A percentile compares a stretch with the other conserved stretches of the same genome.
Conservation (phyloP, 2,113 vertebrate genomes). For the Pseudorhombus dupliciocellatus region DNA sequence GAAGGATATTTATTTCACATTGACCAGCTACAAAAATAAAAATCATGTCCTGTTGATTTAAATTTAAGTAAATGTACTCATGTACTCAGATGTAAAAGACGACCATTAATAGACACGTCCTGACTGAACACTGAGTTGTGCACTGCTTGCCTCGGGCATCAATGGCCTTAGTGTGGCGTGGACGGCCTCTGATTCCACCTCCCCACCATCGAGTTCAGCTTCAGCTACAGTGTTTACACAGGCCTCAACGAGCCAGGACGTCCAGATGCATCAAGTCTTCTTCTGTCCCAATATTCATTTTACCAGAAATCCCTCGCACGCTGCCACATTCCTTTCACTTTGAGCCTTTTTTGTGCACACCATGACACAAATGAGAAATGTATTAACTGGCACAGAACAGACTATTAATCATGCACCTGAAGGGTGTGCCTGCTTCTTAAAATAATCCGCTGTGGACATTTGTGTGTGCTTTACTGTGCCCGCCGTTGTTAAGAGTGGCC, state of each 20-base stretch:
- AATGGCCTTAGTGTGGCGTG: slow-evolving; percentile 51
- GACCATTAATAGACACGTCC: neutral
- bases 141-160: slow-evolving; percentile 19
- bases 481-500: neutral
- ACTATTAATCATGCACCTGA: neutral
- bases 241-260: neutral
- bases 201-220: slow-evolving; percentile 5
- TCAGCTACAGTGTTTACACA: neutral
- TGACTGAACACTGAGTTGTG: slow-evolving; percentile 25
- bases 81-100: neutral
- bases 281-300: neutral
- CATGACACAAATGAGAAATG: neutral
- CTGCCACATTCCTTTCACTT: too few species aligned
- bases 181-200: neutral
- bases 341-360: neutral
- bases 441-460: too few species aligned
- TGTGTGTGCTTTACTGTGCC: too few species aligned
- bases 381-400: too few species aligned
- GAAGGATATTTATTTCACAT: neutral
- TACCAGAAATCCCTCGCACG: neutral
- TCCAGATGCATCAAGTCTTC: neutral
- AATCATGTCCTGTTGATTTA: neutral
- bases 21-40: too few species aligned
- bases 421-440: neutral
- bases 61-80: too few species aligned